A percentile compares a stretch with the other conserved stretches of the same genome.
Evolutionary conservation across 2,888 invertebrate genomes (phyloP).

Genomic region (Hesperia comma): DNA sequence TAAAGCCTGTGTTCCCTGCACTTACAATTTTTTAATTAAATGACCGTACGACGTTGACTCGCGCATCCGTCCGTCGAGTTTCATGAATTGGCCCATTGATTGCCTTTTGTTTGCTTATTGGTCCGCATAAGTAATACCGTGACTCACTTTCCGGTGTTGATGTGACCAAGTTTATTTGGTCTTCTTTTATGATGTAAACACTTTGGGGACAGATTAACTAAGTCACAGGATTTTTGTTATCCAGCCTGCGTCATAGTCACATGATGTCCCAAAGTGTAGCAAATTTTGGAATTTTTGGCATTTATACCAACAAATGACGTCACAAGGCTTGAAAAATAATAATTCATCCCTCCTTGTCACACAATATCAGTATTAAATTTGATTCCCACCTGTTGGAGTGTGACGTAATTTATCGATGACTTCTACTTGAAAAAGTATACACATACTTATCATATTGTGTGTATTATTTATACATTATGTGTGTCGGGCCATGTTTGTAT

Average conservation of each 20-base stretch:
- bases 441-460: neutral
- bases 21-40: slow-evolving; percentile 25
- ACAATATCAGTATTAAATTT: no score
- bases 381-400: no score
- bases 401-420: no score
- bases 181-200: slow-evolving; percentile 21
- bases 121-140: slow-evolving; percentile 48
- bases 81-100: slow-evolving; percentile 60
- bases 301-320: no score
- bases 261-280: no score
- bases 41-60: slow-evolving; percentile 51
- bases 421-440: neutral
- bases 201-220: no score
- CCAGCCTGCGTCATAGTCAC: no score
- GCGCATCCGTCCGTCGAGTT: slow-evolving; percentile 55
- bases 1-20: slow-evolving; percentile 3
- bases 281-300: no score
- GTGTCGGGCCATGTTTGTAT: neutral
- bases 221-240: no score
- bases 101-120: slow-evolving; percentile 53
- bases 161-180: slow-evolving; percentile 28
- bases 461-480: neutral
- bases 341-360: no score
- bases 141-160: slow-evolving; percentile 61
- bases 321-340: no score